phyloP scores from a whole-genome alignment of 2,113 vertebrate genomes.

The Cavia aperea region DNA sequence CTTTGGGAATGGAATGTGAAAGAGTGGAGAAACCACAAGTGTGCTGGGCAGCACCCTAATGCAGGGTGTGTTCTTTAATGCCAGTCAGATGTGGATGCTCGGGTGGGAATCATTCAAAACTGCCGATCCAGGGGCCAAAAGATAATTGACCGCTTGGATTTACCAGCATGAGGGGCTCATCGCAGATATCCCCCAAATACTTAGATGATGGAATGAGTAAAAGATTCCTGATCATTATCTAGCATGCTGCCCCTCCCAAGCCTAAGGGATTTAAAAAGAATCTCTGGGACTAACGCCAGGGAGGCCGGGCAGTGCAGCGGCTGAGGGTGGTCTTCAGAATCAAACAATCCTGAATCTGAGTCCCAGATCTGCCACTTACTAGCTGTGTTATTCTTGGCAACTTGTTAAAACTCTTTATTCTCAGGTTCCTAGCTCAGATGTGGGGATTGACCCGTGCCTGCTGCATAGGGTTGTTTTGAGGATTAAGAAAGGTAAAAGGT shows the following conservation, averaged over 20 bases:
- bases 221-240: neutral
- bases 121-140: neutral
- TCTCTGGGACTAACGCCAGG: neutral
- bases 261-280: neutral
- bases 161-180: neutral
- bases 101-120: neutral
- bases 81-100: neutral
- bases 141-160: too few relatives aligned
- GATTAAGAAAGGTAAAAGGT: neutral
- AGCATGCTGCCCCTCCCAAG: neutral
- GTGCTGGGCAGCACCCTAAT: neutral
- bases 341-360: neutral
- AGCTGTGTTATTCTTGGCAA: slow-evolving; percentile 20
- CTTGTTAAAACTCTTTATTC: neutral
- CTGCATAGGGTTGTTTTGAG: neutral
- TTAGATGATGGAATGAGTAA: neutral
- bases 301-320: neutral
- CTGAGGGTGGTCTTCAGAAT: neutral
- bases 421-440: neutral
- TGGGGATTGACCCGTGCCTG: neutral
- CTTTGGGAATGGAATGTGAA: neutral
- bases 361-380: neutral
- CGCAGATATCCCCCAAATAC: neutral
- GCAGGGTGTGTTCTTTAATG: neutral
- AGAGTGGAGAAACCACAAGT: neutral